Conservation (phyloP, 2,888 invertebrate genomes). For the Megalurothrips usitatus region DNA sequence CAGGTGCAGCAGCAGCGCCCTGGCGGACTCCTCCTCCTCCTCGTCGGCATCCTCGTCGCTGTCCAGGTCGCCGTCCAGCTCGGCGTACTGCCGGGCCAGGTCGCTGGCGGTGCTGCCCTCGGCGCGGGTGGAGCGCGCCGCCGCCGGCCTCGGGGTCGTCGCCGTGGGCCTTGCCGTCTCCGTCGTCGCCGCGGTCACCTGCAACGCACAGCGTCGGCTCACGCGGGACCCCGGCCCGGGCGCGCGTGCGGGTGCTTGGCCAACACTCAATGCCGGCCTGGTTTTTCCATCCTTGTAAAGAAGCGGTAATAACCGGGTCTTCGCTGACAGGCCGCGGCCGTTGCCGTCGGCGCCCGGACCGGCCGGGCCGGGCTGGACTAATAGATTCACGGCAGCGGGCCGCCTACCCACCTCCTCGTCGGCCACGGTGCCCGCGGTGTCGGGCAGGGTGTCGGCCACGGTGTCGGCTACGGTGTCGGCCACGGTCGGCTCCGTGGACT, state of each 20-base stretch:
- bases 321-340: too few species aligned
- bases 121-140: not conserved
- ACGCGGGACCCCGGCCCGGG: not conserved
- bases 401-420: not conserved
- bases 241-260: not conserved
- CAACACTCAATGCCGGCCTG: too few species aligned
- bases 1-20: slow-evolving; percentile 34
- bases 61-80: slow-evolving; percentile 27
- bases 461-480: not conserved
- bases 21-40: slow-evolving; percentile 28
- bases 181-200: not conserved
- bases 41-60: slow-evolving; percentile 30
- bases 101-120: slow-evolving; percentile 12
- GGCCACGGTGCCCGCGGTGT: not conserved
- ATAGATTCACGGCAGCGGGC: too few species aligned
- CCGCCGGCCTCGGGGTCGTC: slow-evolving; percentile 21
- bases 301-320: too few species aligned
- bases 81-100: not conserved
- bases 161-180: slow-evolving; percentile 30
- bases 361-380: too few species aligned
- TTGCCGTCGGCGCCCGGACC: too few species aligned
- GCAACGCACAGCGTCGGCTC: not conserved
- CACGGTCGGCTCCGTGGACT: slow-evolving; percentile 11
- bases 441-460: too few species aligned
- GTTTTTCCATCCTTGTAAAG: too few species aligned